Evolutionary conservation across 2,797 vertebrate species (phyloP).

Genomic region (Margarornis squamiger): DNA sequence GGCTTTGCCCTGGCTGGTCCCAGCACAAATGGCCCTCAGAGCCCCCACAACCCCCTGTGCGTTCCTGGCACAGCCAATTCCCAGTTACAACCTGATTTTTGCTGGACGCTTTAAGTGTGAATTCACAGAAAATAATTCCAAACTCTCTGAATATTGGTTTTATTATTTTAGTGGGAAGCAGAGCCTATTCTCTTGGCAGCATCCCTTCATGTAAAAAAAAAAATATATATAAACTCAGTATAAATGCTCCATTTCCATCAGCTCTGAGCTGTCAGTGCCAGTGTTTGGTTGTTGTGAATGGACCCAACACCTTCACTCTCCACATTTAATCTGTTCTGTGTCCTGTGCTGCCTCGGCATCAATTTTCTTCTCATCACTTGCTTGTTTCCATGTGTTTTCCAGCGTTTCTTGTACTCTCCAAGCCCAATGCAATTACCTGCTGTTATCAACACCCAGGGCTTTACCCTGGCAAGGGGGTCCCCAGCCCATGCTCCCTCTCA

Average conservation of each 20-base stretch:
- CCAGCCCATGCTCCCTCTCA: not conserved
- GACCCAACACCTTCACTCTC: not conserved
- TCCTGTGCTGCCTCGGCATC: not conserved
- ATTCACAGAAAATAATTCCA: not conserved
- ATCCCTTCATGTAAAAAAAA: not conserved
- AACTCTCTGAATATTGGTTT: not conserved
- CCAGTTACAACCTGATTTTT: not conserved
- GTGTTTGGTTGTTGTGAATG: not conserved
- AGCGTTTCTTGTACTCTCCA: not conserved
- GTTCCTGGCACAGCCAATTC: not conserved
- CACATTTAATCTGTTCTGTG: not conserved
- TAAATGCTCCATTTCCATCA: not conserved
- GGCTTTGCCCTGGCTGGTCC: not conserved
- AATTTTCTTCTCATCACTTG: not conserved
- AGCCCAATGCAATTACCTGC: fast-evolving
- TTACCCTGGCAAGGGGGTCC: not conserved
- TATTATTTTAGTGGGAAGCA: not conserved
- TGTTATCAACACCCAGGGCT: not conserved
- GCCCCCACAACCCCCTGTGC: fast-evolving
- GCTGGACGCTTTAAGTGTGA: not conserved
- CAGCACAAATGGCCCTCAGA: not conserved
- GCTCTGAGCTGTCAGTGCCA: not conserved
- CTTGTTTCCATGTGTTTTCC: not conserved
- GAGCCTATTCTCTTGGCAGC: not conserved
- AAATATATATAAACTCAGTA: not conserved